A percentile compares a stretch with the other conserved stretches of the same genome.
Conservation (phyloP, 1,140 invertebrate species). For the Ips nitidus region DNA sequence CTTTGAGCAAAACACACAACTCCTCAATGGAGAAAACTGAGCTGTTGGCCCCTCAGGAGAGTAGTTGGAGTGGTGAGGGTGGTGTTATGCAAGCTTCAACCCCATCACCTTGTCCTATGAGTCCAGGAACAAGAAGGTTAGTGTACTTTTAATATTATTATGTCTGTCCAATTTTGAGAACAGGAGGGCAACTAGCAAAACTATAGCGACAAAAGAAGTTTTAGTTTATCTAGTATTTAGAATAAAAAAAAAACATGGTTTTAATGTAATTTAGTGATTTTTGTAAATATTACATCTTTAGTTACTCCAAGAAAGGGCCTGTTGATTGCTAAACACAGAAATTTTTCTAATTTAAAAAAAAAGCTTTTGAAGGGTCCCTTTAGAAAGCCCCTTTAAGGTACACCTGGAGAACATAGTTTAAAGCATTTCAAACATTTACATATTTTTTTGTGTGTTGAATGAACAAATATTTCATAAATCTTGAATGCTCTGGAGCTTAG, state of each 20-base stretch:
- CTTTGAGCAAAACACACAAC: constrained; percentile 63
- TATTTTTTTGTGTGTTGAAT: no score
- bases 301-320: no score
- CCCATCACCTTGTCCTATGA: constrained; percentile 51
- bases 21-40: constrained; percentile 55
- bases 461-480: no score
- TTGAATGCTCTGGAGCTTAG: no score
- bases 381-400: no score
- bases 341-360: no score
- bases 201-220: no score
- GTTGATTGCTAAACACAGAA: no score
- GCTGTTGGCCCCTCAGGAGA: constrained; percentile 55
- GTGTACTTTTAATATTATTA: not conserved
- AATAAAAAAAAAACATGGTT: not conserved
- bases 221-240: not conserved
- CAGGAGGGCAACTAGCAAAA: not conserved
- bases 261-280: not conserved
- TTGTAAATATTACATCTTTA: no score
- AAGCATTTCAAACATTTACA: no score
- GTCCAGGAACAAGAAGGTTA: constrained; percentile 50
- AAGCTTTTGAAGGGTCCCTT: no score
- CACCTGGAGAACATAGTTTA: no score
- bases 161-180: not conserved
- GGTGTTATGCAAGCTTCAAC: constrained; percentile 53
- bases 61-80: constrained; percentile 53